phyloP scores from a whole-genome alignment of 2,888 invertebrate species.

The Proisotoma minuta region DNA sequence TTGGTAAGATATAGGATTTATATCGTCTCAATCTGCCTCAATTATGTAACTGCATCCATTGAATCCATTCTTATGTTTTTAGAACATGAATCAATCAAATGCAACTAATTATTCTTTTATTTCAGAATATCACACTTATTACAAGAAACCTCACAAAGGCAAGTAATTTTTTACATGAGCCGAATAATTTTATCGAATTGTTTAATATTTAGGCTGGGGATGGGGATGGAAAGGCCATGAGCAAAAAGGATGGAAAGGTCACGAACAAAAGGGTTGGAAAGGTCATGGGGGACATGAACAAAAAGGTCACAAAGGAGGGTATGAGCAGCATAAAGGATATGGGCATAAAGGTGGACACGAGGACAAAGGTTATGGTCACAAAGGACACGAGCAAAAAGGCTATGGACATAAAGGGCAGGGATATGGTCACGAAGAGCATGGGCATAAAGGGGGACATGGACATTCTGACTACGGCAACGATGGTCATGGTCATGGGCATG shows the following conservation, averaged over 20 bases:
- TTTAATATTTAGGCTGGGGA: not conserved
- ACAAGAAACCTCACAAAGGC: conserved; percentile 29
- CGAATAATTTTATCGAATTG: not conserved
- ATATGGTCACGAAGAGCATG: not conserved
- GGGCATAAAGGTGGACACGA: conserved; percentile 8
- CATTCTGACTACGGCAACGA: not conserved
- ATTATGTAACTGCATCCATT: too few relatives aligned
- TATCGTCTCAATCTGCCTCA: too few relatives aligned
- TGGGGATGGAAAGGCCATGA: not conserved
- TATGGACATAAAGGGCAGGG: conserved; percentile 7
- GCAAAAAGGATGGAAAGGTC: not conserved
- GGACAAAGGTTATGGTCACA: conserved; percentile 10
- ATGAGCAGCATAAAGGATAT: too few relatives aligned
- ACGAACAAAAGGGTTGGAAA: not conserved
- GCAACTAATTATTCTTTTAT: too few relatives aligned
- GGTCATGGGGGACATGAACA: not conserved
- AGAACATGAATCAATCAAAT: too few relatives aligned
- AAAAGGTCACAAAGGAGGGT: too few relatives aligned
- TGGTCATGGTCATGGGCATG: not conserved
- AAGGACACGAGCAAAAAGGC: not conserved
- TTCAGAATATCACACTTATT: conserved; percentile 26
- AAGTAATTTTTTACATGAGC: conserved; percentile 4
- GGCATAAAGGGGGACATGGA: conserved; percentile 2
- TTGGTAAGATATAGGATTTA: too few relatives aligned
- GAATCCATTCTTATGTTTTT: too few relatives aligned